Evolutionary conservation across 2,113 vertebrate genomes (phyloP), one percentile per base, ranked within the genome.

Genomic region (Platysternon megacephalum): DNA sequence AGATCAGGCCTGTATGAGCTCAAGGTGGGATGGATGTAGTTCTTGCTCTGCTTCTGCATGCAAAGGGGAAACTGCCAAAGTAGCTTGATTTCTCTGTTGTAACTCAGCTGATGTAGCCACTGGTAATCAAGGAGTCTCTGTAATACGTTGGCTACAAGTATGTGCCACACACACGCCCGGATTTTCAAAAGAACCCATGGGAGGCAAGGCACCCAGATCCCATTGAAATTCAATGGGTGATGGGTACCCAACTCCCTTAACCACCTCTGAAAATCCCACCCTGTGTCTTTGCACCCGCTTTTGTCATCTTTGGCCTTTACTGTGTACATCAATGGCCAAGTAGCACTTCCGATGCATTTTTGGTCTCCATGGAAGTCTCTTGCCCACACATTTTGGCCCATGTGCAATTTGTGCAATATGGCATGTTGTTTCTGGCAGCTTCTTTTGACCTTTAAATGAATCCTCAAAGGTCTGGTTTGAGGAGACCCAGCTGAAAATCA

Each of bases 211-310:
- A 39, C 26, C 55, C 52, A 32, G 5, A 84, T 91, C 48, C 46
- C 11, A 12, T 2, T 80, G 76, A 55, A 35, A 51, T 52, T 83
- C 39, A 32, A 2, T 88, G 53, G 28, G 22, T 19, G 85, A 93
- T 76, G 5, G 56, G n/a, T 5, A 39, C 11, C 8, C 48, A 42
- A n/a, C 74, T 90, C 53, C 5, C 10, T 90, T 94, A 51, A 28
- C 22, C 79, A 72, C 42, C 32, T 80, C 84, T 86, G 81, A 48
- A 28, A 56, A 94, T 52, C 11, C 49, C 2, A n/a, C 86, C 5
- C 88, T 39, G 11, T 0, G 0, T 17, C 10, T 44, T 92, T 93
- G 44, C 35, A n/a, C 17, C 39, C 11, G 8, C 89, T 11, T 55
- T 24, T 48, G 6, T 6, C 58, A 48, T 9, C 76, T 74, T 86